These are phyloP conservation scores for Microcebus tavaratra DNA, from an alignment of 2,113 vertebrate genomes.

Conservation along the genomic window DNA sequence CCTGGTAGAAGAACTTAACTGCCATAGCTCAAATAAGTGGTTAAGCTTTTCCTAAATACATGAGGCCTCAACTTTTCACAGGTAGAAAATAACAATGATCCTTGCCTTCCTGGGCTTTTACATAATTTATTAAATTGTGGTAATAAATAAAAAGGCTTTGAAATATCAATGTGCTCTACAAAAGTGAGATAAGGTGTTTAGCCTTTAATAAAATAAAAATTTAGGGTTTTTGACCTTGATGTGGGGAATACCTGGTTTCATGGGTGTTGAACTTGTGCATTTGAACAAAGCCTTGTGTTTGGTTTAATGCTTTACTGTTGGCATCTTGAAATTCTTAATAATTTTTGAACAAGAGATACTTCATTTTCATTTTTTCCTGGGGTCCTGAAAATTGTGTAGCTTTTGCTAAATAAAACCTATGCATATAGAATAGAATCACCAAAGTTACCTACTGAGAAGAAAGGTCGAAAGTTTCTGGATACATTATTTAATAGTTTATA, in stretches of 20 bases:
- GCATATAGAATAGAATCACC: not conserved
- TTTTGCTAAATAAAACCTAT: not conserved
- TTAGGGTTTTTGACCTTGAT: not conserved
- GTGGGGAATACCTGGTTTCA: not conserved
- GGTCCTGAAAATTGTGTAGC: not conserved
- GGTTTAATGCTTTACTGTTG: not conserved
- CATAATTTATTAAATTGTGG: not conserved
- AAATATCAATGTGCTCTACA: not conserved
- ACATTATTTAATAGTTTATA: not conserved
- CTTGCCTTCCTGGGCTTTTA: not conserved
- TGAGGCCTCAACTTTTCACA: not conserved
- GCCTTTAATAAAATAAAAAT: not conserved
- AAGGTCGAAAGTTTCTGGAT: not conserved
- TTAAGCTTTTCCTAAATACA: not conserved
- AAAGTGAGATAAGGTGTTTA: not conserved
- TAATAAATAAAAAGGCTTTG: not conserved
- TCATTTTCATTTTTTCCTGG: not conserved
- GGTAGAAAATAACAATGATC: not conserved
- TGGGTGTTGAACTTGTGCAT: not conserved
- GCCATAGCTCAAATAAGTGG: not conserved
- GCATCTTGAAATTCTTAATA: not conserved
- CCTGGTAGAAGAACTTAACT: not conserved
- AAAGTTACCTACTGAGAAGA: not conserved
- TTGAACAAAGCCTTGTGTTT: not conserved
- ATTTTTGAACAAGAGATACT: not conserved